phyloP scores from a whole-genome alignment of 2,113 vertebrate genomes.

The Natator depressus region DNA sequence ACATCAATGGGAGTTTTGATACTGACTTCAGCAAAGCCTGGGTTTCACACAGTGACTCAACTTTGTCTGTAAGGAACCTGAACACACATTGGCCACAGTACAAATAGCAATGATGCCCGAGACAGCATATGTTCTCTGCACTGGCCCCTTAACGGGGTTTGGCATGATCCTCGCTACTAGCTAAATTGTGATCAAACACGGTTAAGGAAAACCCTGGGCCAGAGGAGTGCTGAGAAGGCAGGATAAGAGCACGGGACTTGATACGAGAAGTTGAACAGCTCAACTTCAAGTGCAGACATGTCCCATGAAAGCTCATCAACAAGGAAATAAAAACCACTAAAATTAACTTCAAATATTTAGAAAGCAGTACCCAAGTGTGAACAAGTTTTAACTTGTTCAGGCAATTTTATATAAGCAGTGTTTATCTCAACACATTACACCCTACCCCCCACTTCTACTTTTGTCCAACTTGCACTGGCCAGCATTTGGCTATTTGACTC shows the following conservation, averaged over 20 bases:
- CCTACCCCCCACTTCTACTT: accelerated
- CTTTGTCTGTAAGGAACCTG: background rate
- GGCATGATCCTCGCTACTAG: background rate
- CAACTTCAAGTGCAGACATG: background rate
- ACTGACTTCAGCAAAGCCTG: background rate
- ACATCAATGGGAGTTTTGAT: background rate
- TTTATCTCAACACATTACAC: background rate
- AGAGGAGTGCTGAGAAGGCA: background rate
- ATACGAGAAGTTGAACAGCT: background rate
- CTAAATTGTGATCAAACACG: background rate
- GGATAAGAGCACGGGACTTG: background rate
- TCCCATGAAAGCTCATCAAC: background rate
- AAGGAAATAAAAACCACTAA: background rate
- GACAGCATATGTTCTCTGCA: background rate
- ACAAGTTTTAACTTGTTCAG: background rate
- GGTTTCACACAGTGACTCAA: background rate
- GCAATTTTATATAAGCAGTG: background rate
- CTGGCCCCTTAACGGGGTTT: background rate
- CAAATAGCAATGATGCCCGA: background rate
- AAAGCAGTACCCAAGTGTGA: accelerated
- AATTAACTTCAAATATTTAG: background rate
- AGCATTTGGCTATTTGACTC: accelerated
- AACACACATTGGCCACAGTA: background rate
- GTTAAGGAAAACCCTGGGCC: background rate
- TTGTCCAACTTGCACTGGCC: accelerated